Percentiles rank a stretch among this genome's conserved stretches.
These are phyloP conservation scores for Carcharodon carcharias DNA, from an alignment of 2,797 vertebrate species.

Conservation along the genomic window DNA sequence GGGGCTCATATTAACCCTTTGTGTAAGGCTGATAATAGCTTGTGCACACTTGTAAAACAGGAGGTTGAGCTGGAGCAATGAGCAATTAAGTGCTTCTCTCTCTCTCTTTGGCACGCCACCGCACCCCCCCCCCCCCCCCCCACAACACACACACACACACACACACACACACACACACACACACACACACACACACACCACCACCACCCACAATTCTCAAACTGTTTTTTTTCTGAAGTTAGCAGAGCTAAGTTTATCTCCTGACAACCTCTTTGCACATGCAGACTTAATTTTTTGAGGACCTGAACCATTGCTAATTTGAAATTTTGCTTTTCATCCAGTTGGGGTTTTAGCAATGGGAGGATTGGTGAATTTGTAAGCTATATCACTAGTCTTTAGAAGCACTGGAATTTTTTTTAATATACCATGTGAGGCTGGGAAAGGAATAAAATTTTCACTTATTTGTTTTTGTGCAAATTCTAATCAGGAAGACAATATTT, in stretches of 20 bases:
- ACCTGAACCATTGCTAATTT: background rate
- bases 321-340: background rate
- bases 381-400: background rate
- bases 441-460: background rate
- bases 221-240: background rate
- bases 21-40: background rate
- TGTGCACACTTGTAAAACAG: background rate
- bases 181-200: too few species aligned
- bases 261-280: background rate
- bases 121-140: too few species aligned
- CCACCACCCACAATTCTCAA: background rate
- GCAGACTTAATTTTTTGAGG: background rate
- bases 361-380: too few species aligned
- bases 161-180: too few species aligned
- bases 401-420: background rate
- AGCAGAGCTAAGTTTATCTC: background rate
- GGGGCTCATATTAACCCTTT: slow-evolving; percentile 25
- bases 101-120: background rate
- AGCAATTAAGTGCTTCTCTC: background rate
- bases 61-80: background rate
- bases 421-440: background rate
- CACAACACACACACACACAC: too few species aligned
- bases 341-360: background rate
- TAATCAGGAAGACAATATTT: background rate
- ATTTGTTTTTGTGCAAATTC: background rate